Base-by-base conservation (phyloP, 2,888 invertebrate genomes). In the Agrypnus murinus region DNA sequence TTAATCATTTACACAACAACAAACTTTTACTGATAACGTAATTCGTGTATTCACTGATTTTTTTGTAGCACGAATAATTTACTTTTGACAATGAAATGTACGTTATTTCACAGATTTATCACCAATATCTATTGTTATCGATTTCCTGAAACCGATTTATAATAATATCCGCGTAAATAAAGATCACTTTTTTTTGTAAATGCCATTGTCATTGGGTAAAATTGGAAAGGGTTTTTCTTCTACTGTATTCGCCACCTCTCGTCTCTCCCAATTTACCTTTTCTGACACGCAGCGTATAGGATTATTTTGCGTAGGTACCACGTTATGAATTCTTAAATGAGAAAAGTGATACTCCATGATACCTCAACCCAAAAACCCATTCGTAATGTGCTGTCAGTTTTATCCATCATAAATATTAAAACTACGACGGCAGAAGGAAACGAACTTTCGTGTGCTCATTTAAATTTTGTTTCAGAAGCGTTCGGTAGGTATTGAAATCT, bases 1-100 rank as follows among this genome's bases (percentile, higher is more conserved):
- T 70, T 70, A 65, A 70, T 70, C 69, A 70, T 59, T 70, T 70
- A 70, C 69, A 70, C 69, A 70, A 69, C 69, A 70, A 70, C 65
- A 70, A 64, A 70, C 69, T 66, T 70, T 57, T 70, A 70, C 69
- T 65, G 69, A 70, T 70, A 70, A 65, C 69, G 43, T 70, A 59
- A 70, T 70, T 70, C 65, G 50, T 62, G 53, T 65, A 70, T 70
- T 70, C 69, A 65, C 43, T 58, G 60, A 68, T 64, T 64, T 69
- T 68, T 69, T 69, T 53, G 48, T 43, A 40, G 14, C 34, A 14
- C 14, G 48, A 64, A 64, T 64, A 57, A 64, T 69, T 69, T 69
- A 64, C 64, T 48, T 65, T 5, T 31, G 46, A 46, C 58, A 65
- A 65, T 65, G 57, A 65, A 65, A 65, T 65, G 57, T 34, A 46